Evolutionary conservation across 1,140 invertebrate genomes (phyloP), one percentile per base, ranked within the genome.

Genomic region (Rhopalosiphum maidis): DNA sequence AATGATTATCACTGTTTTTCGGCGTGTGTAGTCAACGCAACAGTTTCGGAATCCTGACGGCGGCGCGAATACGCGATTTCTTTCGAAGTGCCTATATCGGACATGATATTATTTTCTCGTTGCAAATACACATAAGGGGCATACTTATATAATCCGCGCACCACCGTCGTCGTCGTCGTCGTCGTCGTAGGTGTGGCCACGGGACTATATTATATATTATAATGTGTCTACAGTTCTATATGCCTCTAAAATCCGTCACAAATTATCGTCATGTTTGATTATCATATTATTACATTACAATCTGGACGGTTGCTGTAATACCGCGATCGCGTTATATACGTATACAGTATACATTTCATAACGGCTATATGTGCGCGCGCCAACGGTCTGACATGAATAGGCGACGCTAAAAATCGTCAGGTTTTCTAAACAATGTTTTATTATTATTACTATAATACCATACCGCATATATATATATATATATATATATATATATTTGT

Each of bases 221-320:
- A 3, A 41, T 41, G 41, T 41, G 3, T 2, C 41, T 41, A 41
- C 41, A 22, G 88, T 89, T 55, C 88, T 89, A 18, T 55, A 89
- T 89, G 87, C 48, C 30, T 51, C 60, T 83, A 48, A 91, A 92
- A 83, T 83, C 91, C 91, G 91, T 92, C 91, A 83, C 91, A 92
- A 92, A 92, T 92, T 92, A 92, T 92, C 91, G 91, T 92, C 91
- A 92, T 92, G 91, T 92, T 51, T 83, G 91, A 92, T 92, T 92
- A 92, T 92, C 48, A 83, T 41, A 41, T 82, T 92, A 83, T 92
- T 92, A 91, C 90, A 91, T 92, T 92, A 35, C 15, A 37, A 92
- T 82, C 91, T 35, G 68, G 43, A 77, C 68, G 15, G 43, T 92
- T 92, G 68, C n/a, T 30, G 91, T 92, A 92, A 92, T 30, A 48